Conservation (phyloP, 1,140 invertebrate species). For the Orussus abietinus region DNA sequence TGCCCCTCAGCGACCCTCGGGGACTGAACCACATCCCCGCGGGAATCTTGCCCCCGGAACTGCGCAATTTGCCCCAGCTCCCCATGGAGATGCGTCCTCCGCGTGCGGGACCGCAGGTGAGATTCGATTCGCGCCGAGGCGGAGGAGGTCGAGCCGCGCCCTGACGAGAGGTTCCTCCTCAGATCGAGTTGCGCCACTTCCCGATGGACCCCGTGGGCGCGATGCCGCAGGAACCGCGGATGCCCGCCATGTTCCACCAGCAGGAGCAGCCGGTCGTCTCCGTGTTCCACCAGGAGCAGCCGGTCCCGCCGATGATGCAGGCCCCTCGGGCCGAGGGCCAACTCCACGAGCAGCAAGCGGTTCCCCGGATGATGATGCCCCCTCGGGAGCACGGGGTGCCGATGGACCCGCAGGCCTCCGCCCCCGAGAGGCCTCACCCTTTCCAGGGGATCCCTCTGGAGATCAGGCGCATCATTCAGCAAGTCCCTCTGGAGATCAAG, state of each 20-base stretch:
- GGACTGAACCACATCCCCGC: constrained; percentile 39
- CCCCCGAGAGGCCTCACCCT: constrained; percentile 27
- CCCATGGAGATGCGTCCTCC: constrained; percentile 42
- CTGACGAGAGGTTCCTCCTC: too few relatives aligned
- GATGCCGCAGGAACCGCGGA: constrained; percentile 26
- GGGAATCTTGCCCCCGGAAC: constrained; percentile 32
- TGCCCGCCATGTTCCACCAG: constrained; percentile 32
- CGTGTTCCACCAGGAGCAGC: constrained; percentile 28
- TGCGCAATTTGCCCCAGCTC: constrained; percentile 39
- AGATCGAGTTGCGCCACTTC: constrained; percentile 41
- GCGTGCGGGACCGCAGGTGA: constrained; percentile 29
- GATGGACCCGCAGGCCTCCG: constrained; percentile 21
- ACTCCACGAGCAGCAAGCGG: constrained; percentile 28
- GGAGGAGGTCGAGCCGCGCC: constrained; percentile 39
- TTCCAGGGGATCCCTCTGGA: constrained; percentile 44
- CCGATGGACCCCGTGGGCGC: constrained; percentile 33
- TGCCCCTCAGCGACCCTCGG: constrained; percentile 39
- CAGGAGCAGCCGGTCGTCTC: constrained; percentile 22
- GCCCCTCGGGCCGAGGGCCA: constrained; percentile 27
- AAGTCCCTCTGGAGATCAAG: constrained; percentile 44
- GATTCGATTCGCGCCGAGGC: neutral
- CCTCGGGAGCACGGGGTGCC: constrained; percentile 38
- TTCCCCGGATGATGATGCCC: constrained; percentile 33
- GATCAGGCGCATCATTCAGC: constrained; percentile 42
- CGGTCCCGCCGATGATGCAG: constrained; percentile 36